Evolutionary conservation across 2,113 vertebrate species (phyloP).

Genomic region (Sisor rabdophorus): DNA sequence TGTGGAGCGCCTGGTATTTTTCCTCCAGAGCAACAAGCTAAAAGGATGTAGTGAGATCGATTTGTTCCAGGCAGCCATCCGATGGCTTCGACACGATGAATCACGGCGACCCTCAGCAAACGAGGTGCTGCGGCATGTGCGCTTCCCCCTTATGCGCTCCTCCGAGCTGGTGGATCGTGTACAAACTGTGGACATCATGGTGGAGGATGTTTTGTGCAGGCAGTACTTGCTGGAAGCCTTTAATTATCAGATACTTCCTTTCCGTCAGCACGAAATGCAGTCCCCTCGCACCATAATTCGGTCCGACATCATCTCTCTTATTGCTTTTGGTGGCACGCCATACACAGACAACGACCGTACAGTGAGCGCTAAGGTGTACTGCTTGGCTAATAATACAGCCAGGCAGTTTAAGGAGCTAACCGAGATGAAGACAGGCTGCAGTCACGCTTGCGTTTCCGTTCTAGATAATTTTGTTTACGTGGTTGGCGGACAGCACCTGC

Average conservation of each 20-base stretch:
- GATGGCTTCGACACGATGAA: slow-evolving; percentile 85
- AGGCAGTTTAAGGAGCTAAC: slow-evolving; percentile 90
- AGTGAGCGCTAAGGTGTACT: slow-evolving; percentile 84
- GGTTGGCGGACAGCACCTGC: slow-evolving; percentile 88
- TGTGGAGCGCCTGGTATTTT: slow-evolving; percentile 88
- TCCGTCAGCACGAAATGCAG: slow-evolving; percentile 94
- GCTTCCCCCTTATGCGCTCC: slow-evolving; percentile 93
- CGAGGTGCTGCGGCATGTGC: slow-evolving; percentile 86
- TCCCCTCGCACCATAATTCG: slow-evolving; percentile 81
- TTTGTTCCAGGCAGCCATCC: slow-evolving; percentile 84
- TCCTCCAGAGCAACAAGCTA: slow-evolving; percentile 92
- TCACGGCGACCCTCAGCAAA: slow-evolving; percentile 75
- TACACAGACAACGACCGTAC: slow-evolving; percentile 92
- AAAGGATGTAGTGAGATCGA: slow-evolving; percentile 90
- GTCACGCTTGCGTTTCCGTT: slow-evolving; percentile 87
- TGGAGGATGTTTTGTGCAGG: slow-evolving; percentile 88
- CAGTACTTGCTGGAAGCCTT: slow-evolving; percentile 94
- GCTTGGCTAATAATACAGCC: slow-evolving; percentile 69
- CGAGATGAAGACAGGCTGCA: slow-evolving; percentile 88
- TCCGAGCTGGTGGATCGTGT: slow-evolving; percentile 93
- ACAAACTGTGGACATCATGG: slow-evolving; percentile 91
- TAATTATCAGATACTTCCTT: slow-evolving; percentile 96
- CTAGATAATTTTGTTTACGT: slow-evolving; percentile 96
- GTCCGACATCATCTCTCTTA: slow-evolving; percentile 78
- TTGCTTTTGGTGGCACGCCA: slow-evolving; percentile 90